Conservation (phyloP, 2,888 invertebrate genomes). For the Eulithis testata region DNA sequence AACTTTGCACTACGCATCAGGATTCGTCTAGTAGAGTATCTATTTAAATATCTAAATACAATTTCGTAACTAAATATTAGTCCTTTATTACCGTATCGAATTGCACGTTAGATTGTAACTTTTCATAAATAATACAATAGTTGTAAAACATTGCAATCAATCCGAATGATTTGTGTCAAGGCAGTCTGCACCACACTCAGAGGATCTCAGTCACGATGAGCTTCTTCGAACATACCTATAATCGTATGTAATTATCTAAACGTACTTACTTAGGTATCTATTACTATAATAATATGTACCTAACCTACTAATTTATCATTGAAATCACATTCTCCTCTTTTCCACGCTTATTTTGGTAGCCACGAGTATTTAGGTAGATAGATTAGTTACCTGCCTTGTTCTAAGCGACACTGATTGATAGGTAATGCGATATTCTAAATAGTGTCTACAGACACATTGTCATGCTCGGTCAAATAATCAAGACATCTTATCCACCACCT, state of each 20-base stretch:
- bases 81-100: constrained; percentile 25
- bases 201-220: constrained; percentile 21
- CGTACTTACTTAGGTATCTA: not conserved
- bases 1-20: too few species aligned
- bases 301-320: too few species aligned
- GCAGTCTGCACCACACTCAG: constrained; percentile 8
- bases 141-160: constrained; percentile 29
- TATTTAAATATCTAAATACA: not conserved
- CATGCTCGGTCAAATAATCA: constrained; percentile 4
- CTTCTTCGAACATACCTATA: constrained; percentile 3
- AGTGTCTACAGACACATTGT: constrained; percentile 11
- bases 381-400: too few species aligned
- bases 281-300: too few species aligned
- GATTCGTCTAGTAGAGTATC: too few species aligned
- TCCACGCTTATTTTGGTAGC: too few species aligned
- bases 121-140: constrained; percentile 20
- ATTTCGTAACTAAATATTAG: constrained; percentile 13
- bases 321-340: too few species aligned
- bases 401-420: not conserved
- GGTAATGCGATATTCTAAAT: constrained; percentile 9
- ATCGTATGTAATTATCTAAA: constrained; percentile 10
- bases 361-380: too few species aligned
- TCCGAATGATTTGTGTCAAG: constrained; percentile 28
- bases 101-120: constrained; percentile 11
- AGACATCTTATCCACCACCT: constrained; percentile 9